Percentiles rank a stretch among this genome's conserved stretches.
phyloP scores from a whole-genome alignment of 1,140 invertebrate species.

The Teleopsis dalmanni region DNA sequence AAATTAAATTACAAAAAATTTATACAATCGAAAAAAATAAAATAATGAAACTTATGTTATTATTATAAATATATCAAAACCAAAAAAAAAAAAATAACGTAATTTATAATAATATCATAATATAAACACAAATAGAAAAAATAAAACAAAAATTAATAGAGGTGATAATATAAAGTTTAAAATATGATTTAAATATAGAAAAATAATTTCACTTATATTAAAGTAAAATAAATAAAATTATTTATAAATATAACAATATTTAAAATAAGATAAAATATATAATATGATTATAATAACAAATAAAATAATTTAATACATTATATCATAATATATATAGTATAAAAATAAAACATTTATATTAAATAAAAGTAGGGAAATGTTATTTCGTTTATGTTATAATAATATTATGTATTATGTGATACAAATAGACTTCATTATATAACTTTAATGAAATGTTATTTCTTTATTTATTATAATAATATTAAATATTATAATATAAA shows the following conservation, averaged over 20 bases:
- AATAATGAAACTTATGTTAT: background rate
- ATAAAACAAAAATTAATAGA: background rate
- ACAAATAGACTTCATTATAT: too few species aligned
- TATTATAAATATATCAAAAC: background rate
- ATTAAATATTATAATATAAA: too few species aligned
- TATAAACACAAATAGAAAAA: background rate
- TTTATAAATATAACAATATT: background rate
- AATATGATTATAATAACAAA: background rate
- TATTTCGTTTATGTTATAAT: too few species aligned
- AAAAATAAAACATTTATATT: background rate
- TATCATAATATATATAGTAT: background rate
- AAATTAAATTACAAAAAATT: background rate
- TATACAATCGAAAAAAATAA: background rate
- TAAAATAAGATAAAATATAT: background rate
- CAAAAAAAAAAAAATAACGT: background rate
- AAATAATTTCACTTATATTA: background rate
- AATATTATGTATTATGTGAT: too few species aligned
- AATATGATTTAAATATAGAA: background rate
- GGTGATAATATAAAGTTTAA: background rate
- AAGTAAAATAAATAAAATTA: background rate
- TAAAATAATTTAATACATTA: background rate
- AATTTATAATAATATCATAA: background rate
- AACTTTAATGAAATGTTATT: too few species aligned
- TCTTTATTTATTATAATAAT: too few species aligned
- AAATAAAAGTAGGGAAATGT: too few species aligned